Conservation (phyloP, 2,888 invertebrate species). For the Nymphalis polychloros region DNA sequence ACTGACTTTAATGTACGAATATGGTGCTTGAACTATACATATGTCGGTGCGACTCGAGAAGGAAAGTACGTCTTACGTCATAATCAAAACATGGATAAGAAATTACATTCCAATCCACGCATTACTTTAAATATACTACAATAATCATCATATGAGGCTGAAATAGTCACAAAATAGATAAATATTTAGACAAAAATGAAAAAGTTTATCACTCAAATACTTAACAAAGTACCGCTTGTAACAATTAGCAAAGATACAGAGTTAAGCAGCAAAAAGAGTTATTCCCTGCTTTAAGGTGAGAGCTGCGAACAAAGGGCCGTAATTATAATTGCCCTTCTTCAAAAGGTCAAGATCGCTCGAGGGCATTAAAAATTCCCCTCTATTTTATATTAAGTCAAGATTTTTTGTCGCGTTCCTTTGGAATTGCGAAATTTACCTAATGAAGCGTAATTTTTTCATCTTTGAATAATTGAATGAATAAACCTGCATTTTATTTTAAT, state of each 20-base stretch:
- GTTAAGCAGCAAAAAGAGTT: slow-evolving; percentile 14
- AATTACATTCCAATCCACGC: no score
- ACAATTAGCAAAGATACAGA: slow-evolving; percentile 18
- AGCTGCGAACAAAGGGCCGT: slow-evolving; percentile 16
- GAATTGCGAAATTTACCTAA: slow-evolving; percentile 1
- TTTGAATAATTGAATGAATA: background rate
- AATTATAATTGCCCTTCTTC: slow-evolving; percentile 10
- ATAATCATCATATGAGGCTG: no score
- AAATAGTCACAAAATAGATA: no score
- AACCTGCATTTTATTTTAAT: background rate
- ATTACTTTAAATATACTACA: no score
- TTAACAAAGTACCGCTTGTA: background rate
- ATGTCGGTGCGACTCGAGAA: no score
- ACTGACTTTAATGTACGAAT: no score
- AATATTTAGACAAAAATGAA: background rate
- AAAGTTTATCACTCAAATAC: background rate
- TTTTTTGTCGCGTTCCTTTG: slow-evolving; percentile 11
- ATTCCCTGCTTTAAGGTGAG: slow-evolving; percentile 5
- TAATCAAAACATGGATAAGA: no score
- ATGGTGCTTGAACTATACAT: no score
- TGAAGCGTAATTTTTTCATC: background rate
- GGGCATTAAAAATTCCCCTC: slow-evolving; percentile 13
- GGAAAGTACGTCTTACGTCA: no score
- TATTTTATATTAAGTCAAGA: slow-evolving; percentile 16
- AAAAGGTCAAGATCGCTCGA: slow-evolving; percentile 20